These are phyloP conservation scores for Scomberomorus guttatus DNA, from an alignment of 2,797 vertebrate genomes.

Conservation along the genomic window DNA sequence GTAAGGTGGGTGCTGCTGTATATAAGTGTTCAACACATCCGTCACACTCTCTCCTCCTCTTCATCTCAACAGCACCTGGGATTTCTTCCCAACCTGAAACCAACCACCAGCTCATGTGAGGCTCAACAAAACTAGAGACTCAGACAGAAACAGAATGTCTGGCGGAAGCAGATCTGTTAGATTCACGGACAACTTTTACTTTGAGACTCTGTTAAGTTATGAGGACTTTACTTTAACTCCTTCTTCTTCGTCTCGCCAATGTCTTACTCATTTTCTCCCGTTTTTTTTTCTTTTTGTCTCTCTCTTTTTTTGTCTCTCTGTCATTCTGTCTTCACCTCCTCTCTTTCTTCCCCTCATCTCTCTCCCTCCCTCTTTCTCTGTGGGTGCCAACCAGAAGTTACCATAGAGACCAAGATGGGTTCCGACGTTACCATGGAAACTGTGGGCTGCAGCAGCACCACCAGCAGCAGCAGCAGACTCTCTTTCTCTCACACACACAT, in stretches of 20 bases:
- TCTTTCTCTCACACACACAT: constrained; percentile 28
- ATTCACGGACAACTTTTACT: neutral
- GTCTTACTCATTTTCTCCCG: constrained; percentile 13
- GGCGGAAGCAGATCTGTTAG: constrained; percentile 1
- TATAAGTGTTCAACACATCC: too few relatives aligned
- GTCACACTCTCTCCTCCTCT: too few relatives aligned
- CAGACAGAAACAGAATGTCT: constrained; percentile 1
- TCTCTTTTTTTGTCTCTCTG: constrained; percentile 33
- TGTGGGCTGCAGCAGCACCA: constrained; percentile 80
- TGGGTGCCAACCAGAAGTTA: constrained; percentile 82
- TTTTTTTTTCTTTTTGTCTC: neutral
- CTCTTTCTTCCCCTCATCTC: constrained; percentile 29
- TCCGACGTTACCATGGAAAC: constrained; percentile 87
- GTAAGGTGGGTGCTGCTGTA: neutral
- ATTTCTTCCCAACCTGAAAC: neutral
- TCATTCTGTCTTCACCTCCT: constrained; percentile 51
- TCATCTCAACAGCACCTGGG: too few relatives aligned
- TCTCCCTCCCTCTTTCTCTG: constrained; percentile 55
- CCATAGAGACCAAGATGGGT: constrained; percentile 87
- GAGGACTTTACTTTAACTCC: neutral
- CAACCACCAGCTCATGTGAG: neutral
- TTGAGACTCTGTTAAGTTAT: constrained; percentile 21
- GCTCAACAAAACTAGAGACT: neutral
- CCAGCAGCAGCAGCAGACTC: constrained; percentile 28
- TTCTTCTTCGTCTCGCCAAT: neutral